These are phyloP conservation scores for Epistrophe grossulariae DNA, from an alignment of 2,888 invertebrate genomes.

Conservation along the genomic window DNA sequence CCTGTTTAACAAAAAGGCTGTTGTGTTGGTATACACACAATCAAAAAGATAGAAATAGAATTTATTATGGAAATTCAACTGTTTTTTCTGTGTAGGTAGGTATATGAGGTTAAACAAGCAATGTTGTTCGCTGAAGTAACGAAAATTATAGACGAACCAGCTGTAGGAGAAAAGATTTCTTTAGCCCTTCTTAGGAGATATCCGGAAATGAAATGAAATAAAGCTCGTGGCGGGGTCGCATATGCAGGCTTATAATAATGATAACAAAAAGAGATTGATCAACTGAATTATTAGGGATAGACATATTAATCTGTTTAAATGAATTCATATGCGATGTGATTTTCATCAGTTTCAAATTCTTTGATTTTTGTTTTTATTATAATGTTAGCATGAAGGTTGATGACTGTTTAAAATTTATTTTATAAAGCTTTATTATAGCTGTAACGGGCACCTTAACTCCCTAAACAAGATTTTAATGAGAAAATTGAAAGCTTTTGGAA, in stretches of 20 bases:
- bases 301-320: too few species aligned
- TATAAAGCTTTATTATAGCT: too few species aligned
- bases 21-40: slow-evolving; percentile 21
- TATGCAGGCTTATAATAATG: background rate
- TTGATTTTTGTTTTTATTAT: too few species aligned
- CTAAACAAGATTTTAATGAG: too few species aligned
- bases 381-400: too few species aligned
- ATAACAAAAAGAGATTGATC: background rate
- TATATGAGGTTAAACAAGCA: slow-evolving; percentile 45
- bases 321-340: too few species aligned
- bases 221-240: background rate
- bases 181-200: background rate
- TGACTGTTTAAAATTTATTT: too few species aligned
- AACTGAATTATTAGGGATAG: background rate
- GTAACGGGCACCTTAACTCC: too few species aligned
- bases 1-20: slow-evolving; percentile 53
- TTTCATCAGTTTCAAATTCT: too few species aligned
- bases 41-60: slow-evolving; percentile 62
- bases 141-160: background rate
- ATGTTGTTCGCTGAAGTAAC: background rate
- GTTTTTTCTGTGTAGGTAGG: slow-evolving; percentile 38
- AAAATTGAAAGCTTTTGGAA: too few species aligned
- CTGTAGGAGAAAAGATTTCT: background rate
- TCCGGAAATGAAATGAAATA: slow-evolving; percentile 12
- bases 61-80: slow-evolving; percentile 65